Evolutionary conservation across 2,888 invertebrate species (phyloP).

Genomic region (Nomada fabriciana): DNA sequence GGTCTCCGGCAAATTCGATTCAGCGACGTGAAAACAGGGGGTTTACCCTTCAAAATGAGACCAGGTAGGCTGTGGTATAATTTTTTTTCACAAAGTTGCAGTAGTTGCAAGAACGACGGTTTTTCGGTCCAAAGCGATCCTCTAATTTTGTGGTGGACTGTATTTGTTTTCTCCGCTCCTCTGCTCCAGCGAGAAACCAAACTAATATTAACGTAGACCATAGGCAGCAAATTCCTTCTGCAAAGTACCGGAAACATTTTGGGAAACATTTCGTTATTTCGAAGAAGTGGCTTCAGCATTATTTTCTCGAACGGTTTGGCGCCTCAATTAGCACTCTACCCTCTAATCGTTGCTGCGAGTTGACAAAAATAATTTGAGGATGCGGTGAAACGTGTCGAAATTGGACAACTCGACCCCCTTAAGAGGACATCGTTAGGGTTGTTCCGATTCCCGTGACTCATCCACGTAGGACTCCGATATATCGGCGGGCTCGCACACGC

Average conservation of each 20-base stretch:
- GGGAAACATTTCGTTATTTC: neutral
- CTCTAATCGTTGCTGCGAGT: neutral
- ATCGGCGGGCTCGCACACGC: conserved; percentile 62
- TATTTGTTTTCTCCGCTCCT: conserved; percentile 11
- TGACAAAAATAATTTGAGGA: conserved; percentile 31
- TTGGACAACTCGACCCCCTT: conserved; percentile 45
- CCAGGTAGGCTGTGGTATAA: too few relatives aligned
- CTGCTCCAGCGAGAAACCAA: neutral
- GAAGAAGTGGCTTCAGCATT: too few relatives aligned
- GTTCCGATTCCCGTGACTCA: conserved; percentile 69
- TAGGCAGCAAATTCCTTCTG: neutral
- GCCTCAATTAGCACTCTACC: neutral
- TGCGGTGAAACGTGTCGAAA: conserved; percentile 47
- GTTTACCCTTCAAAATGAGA: too few relatives aligned
- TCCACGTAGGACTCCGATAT: conserved; percentile 64
- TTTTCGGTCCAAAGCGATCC: too few relatives aligned
- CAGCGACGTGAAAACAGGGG: too few relatives aligned
- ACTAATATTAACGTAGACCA: neutral
- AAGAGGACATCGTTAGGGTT: conserved; percentile 68
- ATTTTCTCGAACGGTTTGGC: neutral
- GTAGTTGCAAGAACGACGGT: too few relatives aligned
- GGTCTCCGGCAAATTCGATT: too few relatives aligned
- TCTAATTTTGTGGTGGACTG: too few relatives aligned
- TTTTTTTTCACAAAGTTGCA: too few relatives aligned
- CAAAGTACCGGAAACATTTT: neutral